Evolutionary conservation across 2,888 invertebrate genomes (phyloP).

Genomic region (Asteroscopus sphinx): DNA sequence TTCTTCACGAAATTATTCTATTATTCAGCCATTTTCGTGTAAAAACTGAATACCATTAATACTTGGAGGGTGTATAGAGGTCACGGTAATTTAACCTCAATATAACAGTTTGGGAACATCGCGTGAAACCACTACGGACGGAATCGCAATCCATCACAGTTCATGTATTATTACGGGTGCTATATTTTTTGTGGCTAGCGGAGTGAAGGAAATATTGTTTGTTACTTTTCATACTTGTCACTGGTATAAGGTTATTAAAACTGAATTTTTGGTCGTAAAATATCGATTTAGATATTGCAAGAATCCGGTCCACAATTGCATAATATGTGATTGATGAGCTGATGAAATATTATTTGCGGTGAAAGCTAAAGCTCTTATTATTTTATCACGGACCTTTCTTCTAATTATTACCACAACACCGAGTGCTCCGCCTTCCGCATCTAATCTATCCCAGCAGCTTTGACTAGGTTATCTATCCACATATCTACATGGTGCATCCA

Average conservation of each 20-base stretch:
- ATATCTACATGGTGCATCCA: no score
- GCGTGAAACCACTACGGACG: slow-evolving; percentile 43
- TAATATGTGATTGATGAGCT: no score
- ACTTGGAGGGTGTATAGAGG: slow-evolving; percentile 32
- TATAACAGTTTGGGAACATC: slow-evolving; percentile 35
- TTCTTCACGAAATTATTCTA: slow-evolving; percentile 10
- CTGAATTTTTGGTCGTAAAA: neutral
- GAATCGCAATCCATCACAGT: slow-evolving; percentile 42
- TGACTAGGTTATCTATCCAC: no score
- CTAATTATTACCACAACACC: no score
- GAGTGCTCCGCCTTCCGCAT: no score
- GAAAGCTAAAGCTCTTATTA: no score
- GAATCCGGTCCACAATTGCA: no score
- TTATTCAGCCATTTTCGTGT: slow-evolving; percentile 34
- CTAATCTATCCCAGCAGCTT: no score
- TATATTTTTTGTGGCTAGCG: slow-evolving; percentile 35
- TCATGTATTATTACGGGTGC: slow-evolving; percentile 42
- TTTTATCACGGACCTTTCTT: no score
- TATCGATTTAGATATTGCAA: no score
- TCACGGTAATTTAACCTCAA: slow-evolving; percentile 26
- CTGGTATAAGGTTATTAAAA: neutral
- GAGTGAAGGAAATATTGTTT: slow-evolving; percentile 5
- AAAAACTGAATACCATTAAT: slow-evolving; percentile 26
- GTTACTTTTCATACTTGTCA: neutral
- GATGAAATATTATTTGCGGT: no score